Conservation (phyloP, 1,140 invertebrate species). For the Oppia nitens region DNA sequence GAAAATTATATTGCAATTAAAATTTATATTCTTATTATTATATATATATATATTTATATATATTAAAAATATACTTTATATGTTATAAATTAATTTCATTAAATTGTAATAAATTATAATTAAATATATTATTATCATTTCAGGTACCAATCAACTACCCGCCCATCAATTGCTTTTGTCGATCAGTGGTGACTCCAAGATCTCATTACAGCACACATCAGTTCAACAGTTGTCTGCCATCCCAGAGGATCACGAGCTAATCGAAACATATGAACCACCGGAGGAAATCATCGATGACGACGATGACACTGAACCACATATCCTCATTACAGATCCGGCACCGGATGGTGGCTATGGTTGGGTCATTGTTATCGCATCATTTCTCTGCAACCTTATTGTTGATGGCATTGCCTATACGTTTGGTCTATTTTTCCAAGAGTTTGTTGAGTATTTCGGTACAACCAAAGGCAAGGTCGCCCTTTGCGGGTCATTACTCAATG, state of each 20-base stretch:
- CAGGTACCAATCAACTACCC: constrained; percentile 3
- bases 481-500: constrained; percentile 82
- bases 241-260: constrained; percentile 7
- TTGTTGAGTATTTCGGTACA: constrained; percentile 60
- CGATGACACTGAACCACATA: constrained; percentile 10
- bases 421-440: constrained; percentile 64
- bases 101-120: not conserved
- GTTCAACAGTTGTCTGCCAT: constrained; percentile 6
- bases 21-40: too few relatives aligned
- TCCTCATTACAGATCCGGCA: constrained; percentile 17
- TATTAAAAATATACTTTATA: too few relatives aligned
- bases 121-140: not conserved
- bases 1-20: too few relatives aligned
- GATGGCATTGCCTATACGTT: constrained; percentile 91
- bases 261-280: not conserved
- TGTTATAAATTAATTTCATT: not conserved
- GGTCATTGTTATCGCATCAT: constrained; percentile 87
- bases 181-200: constrained; percentile 15
- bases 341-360: constrained; percentile 47
- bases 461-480: constrained; percentile 76
- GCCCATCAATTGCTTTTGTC: constrained; percentile 9
- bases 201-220: constrained; percentile 12
- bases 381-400: constrained; percentile 93
- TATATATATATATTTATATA: too few relatives aligned
- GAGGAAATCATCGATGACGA: not conserved